These are phyloP conservation scores for Hemiprocne comata DNA, from an alignment of 2,113 vertebrate genomes.

Conservation along the genomic window DNA sequence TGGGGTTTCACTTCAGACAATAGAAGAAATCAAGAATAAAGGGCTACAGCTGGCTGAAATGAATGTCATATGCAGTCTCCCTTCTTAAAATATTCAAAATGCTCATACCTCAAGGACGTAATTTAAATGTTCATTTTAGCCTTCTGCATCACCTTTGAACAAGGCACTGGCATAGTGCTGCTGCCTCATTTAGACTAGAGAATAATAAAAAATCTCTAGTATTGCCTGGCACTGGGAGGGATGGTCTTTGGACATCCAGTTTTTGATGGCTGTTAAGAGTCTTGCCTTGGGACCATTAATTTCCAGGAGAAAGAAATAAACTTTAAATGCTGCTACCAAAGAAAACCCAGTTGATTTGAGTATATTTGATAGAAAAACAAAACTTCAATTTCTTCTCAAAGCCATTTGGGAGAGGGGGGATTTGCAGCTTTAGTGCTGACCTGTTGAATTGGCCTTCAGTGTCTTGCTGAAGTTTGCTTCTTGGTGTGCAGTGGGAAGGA, in stretches of 20 bases:
- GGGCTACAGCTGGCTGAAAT: not conserved
- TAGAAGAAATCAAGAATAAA: not conserved
- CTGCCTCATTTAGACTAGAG: not conserved
- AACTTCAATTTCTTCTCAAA: not conserved
- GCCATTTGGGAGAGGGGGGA: not conserved
- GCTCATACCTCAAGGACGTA: not conserved
- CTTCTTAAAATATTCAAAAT: constrained; percentile 43
- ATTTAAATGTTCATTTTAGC: constrained; percentile 51
- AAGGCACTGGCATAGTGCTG: not conserved
- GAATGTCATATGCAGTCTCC: not conserved
- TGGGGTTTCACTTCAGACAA: not conserved
- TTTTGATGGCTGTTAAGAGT: not conserved
- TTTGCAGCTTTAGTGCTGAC: not conserved
- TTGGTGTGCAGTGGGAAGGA: not conserved
- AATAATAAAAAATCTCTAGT: not conserved
- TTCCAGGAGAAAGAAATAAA: not conserved
- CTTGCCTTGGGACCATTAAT: not conserved
- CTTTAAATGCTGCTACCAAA: not conserved
- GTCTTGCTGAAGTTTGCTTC: not conserved
- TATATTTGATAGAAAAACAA: not conserved
- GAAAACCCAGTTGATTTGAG: not conserved
- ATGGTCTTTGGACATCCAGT: not conserved
- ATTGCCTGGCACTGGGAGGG: not conserved
- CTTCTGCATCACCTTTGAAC: constrained; percentile 35
- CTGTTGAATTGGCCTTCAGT: not conserved